Base-by-base conservation (phyloP, 2,888 invertebrate genomes). In the Habroteleia sp. region DNA sequence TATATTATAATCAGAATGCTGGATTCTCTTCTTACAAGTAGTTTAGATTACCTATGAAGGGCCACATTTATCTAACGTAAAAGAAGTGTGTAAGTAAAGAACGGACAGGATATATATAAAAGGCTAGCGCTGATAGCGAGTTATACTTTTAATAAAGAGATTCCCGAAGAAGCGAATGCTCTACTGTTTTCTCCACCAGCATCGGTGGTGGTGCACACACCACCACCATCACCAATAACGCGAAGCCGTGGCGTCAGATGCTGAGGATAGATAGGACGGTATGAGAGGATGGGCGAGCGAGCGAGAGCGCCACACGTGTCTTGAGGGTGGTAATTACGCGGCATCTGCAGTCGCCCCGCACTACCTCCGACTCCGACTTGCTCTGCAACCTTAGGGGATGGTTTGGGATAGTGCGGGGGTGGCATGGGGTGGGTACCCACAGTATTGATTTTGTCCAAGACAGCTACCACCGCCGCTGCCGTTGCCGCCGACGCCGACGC, bases 391-490 rank as follows among this genome's bases (percentile, higher is more conserved):
- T 86, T 85, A 84, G 82, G 81, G 82, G 80, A 75, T 79, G 81
- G 80, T 79, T 73, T 77, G 78, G 73, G 72, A 72, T 77, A 66
- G 79, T 68, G 74, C 52, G 77, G 62, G 78, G 80, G 77, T 73
- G 78, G 73, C 73, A 69, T 78, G 77, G 84, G 84, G 81, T 85
- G 84, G 85, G 84, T 87, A 84, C 84, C 87, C 87, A 84, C 87
- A 87, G 88, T 88, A 88, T 88, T 88, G 88, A 88, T 88, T 88
- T 87, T 88, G 88, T 88, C 88, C 88, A 88, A 88, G 88, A 88
- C 88, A 87, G 88, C 86, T 79, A 80, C 79, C 76, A 76, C 78
- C 76, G 76, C 68, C 56, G 76, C 71, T 56, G 76, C 78, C 78
- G 78, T 72, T 77, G 62, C 46, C 48, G 69, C 42, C 44, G 37